Conservation (phyloP, 1,140 invertebrate species). For the Latrodectus geometricus region DNA sequence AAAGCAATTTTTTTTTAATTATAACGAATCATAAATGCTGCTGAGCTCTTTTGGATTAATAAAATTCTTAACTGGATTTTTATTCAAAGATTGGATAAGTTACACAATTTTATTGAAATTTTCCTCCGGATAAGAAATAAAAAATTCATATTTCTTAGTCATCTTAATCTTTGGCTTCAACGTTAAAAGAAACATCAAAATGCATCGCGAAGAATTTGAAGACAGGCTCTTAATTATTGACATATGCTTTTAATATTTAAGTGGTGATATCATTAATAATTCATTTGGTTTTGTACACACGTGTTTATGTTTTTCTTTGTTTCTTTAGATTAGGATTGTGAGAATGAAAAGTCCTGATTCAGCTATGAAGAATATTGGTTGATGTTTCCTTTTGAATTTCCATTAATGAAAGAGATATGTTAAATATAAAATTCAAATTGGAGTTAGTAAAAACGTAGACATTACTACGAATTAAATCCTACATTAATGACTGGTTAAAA, state of each 20-base stretch:
- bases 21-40: too few relatives aligned
- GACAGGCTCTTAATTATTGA: constrained; percentile 39
- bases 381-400: neutral
- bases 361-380: neutral
- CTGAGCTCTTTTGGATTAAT: too few relatives aligned
- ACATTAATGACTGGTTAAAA: too few relatives aligned
- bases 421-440: neutral
- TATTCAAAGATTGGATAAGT: too few relatives aligned
- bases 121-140: neutral
- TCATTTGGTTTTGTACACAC: constrained; percentile 29
- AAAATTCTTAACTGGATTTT: too few relatives aligned
- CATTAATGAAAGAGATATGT: neutral
- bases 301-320: constrained; percentile 6
- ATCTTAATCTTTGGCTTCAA: neutral
- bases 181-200: neutral
- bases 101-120: neutral
- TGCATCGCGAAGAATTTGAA: neutral
- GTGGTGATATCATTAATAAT: constrained; percentile 36
- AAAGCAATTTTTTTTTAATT: too few relatives aligned
- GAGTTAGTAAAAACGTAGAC: too few relatives aligned
- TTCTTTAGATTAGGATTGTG: neutral
- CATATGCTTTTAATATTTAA: constrained; percentile 46
- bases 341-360: neutral
- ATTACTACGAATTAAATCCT: too few relatives aligned
- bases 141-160: neutral